Conservation (phyloP, 2,113 vertebrate species). For the Brachyistius frenatus region DNA sequence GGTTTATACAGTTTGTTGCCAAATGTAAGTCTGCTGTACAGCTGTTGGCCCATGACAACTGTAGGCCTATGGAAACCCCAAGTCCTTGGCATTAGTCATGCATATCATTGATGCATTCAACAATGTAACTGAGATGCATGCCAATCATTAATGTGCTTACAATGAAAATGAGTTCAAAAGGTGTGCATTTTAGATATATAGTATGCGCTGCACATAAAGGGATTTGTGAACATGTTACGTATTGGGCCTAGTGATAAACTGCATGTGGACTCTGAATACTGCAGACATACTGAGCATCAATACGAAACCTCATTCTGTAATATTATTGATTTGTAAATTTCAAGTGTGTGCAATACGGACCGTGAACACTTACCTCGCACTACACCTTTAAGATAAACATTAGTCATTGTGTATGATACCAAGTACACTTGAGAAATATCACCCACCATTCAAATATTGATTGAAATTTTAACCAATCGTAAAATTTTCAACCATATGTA, state of each 20-base stretch:
- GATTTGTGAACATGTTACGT: not conserved
- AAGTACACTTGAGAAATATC: not conserved
- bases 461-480: not conserved
- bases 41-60: slow-evolving; percentile 17
- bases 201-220: not conserved
- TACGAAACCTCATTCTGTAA: not conserved
- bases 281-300: not conserved
- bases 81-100: not conserved
- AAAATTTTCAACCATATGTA: not conserved
- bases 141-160: not conserved
- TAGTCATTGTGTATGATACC: not conserved
- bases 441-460: not conserved
- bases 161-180: not conserved
- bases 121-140: not conserved
- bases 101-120: not conserved
- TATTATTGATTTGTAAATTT: too few relatives aligned
- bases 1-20: not conserved
- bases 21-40: slow-evolving; percentile 16
- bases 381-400: too few relatives aligned
- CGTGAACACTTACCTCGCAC: too few relatives aligned
- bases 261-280: slow-evolving; percentile 3
- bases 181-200: not conserved
- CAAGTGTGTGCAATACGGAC: too few relatives aligned
- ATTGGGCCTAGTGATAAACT: not conserved
- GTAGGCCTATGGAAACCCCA: not conserved